Conservation (phyloP, 2,113 vertebrate genomes). For the Scopus umbretta region DNA sequence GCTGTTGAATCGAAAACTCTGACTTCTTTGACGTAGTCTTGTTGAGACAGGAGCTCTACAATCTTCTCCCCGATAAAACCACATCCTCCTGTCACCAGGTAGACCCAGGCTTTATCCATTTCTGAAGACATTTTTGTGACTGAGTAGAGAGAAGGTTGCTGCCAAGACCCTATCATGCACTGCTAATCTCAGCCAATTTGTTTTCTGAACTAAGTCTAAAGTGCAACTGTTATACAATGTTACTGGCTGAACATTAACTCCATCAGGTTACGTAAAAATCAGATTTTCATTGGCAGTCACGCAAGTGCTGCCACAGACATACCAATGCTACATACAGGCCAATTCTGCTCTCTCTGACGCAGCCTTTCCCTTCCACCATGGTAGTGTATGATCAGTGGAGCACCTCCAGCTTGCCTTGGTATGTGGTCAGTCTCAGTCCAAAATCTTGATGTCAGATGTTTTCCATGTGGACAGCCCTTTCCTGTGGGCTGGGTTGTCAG, state of each 20-base stretch:
- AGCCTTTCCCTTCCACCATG: background rate
- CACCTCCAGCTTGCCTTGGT: background rate
- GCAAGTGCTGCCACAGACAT: background rate
- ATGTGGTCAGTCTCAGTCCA: background rate
- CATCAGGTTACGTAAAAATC: background rate
- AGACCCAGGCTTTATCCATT: background rate
- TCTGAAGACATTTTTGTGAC: background rate
- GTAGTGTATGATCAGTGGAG: background rate
- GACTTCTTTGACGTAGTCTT: constrained; percentile 52
- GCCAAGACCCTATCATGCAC: background rate
- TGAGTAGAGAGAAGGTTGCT: background rate
- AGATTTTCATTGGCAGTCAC: background rate
- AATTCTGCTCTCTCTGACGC: background rate
- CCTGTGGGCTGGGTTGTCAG: background rate
- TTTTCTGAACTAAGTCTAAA: background rate
- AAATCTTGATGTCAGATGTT: background rate
- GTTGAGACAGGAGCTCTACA: background rate
- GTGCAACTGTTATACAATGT: background rate
- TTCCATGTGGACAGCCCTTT: background rate
- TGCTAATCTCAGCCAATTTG: background rate
- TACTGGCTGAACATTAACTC: background rate
- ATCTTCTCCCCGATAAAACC: constrained; percentile 49
- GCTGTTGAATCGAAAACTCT: constrained; percentile 32
- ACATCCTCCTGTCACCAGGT: constrained; percentile 58
- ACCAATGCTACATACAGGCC: background rate